Percentiles rank a stretch among this genome's conserved stretches.
These are phyloP conservation scores for Miniopterus natalensis DNA, from an alignment of 2,113 vertebrate species.

Conservation along the genomic window DNA sequence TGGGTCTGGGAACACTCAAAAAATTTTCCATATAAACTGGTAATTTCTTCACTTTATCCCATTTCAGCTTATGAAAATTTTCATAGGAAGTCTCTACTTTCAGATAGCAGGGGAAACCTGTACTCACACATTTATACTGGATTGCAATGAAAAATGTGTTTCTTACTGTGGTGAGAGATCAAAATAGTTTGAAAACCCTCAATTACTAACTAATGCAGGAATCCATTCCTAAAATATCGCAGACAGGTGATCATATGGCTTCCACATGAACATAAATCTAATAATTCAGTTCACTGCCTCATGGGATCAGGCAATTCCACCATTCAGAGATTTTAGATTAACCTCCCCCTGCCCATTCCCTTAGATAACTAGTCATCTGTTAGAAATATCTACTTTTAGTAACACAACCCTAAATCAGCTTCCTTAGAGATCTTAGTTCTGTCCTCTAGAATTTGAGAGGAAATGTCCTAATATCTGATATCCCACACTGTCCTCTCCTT, in stretches of 20 bases:
- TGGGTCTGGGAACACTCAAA: background rate
- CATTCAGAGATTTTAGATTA: background rate
- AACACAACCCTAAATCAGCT: background rate
- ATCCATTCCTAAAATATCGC: background rate
- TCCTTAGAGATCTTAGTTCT: background rate
- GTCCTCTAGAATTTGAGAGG: background rate
- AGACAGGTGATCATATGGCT: background rate
- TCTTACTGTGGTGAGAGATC: background rate
- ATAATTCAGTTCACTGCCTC: background rate
- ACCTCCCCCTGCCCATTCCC: no score
- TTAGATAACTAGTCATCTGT: background rate
- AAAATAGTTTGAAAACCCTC: background rate
- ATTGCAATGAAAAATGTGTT: background rate
- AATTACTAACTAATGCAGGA: constrained; percentile 11
- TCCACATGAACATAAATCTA: background rate
- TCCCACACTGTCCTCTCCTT: background rate
- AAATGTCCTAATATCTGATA: background rate
- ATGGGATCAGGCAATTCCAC: background rate
- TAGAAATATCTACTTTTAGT: constrained; percentile 15
- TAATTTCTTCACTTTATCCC: background rate
- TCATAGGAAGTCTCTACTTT: background rate
- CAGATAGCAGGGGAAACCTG: background rate
- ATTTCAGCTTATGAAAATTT: background rate
- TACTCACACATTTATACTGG: background rate
- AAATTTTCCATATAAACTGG: background rate